These are phyloP conservation scores for Phainopepla nitens DNA, from an alignment of 2,113 vertebrate species.

Conservation along the genomic window DNA sequence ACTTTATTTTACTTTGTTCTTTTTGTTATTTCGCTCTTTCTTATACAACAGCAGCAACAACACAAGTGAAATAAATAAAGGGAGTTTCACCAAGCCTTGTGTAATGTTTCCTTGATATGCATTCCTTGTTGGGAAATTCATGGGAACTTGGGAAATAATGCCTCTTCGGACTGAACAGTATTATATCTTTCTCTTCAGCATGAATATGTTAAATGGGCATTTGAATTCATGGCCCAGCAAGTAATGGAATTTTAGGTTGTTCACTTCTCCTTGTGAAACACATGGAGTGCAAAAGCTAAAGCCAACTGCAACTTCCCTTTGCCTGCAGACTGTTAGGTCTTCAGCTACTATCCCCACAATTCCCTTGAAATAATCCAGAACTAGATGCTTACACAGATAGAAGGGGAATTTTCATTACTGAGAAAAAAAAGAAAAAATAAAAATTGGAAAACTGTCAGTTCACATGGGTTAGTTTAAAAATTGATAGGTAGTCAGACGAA, in stretches of 20 bases:
- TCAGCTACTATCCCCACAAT: background rate
- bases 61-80: slow-evolving; percentile 71
- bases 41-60: slow-evolving; percentile 59
- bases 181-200: background rate
- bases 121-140: slow-evolving; percentile 2
- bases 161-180: background rate
- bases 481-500: background rate
- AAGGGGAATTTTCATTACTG: background rate
- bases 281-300: background rate
- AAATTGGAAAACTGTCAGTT: background rate
- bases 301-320: background rate
- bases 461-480: background rate
- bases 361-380: background rate
- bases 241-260: background rate
- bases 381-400: background rate
- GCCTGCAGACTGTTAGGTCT: background rate
- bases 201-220: background rate
- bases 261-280: background rate
- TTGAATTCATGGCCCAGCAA: background rate
- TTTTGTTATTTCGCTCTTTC: slow-evolving; percentile 67
- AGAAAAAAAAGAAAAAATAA: background rate
- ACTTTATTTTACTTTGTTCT: slow-evolving; percentile 60
- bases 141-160: background rate
- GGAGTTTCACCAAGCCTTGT: slow-evolving; percentile 61
- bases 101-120: slow-evolving; percentile 36